These are phyloP conservation scores for Hydropotes inermis DNA, from an alignment of 2,113 vertebrate genomes.

Conservation along the genomic window DNA sequence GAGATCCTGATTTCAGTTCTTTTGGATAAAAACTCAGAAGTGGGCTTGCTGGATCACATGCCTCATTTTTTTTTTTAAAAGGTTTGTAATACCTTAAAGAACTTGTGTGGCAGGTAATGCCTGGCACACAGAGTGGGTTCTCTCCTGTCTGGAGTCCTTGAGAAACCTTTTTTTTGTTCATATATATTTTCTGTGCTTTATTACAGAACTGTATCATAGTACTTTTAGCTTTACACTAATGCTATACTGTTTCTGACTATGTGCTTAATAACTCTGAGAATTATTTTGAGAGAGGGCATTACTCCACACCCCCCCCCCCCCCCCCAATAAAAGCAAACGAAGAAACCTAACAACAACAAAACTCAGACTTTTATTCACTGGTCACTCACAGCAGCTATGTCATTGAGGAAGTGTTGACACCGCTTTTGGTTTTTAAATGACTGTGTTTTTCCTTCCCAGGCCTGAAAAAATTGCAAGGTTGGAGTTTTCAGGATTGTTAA, in stretches of 20 bases:
- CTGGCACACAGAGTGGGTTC: background rate
- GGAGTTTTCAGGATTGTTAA: constrained; percentile 50
- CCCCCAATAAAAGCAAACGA: background rate
- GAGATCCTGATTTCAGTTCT: background rate
- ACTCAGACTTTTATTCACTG: background rate
- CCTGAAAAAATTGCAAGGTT: constrained; percentile 47
- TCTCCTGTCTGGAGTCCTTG: background rate
- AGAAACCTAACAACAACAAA: background rate
- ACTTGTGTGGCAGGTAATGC: background rate
- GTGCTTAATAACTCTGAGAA: constrained; percentile 1
- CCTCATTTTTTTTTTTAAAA: background rate
- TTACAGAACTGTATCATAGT: background rate
- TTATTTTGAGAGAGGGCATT: constrained; percentile 25
- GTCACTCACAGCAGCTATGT: constrained; percentile 34
- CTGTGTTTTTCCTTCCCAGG: constrained; percentile 47
- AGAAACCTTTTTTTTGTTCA: background rate
- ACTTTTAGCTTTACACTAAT: background rate
- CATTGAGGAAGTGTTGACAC: constrained; percentile 52
- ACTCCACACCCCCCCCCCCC: background rate
- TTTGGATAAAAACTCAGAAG: background rate
- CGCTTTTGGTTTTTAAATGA: constrained; percentile 58
- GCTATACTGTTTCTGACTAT: background rate
- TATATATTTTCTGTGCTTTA: background rate
- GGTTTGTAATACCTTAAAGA: background rate
- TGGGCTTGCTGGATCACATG: background rate